phyloP scores from a whole-genome alignment of 2,888 invertebrate genomes.

The Eristalinus aeneus region DNA sequence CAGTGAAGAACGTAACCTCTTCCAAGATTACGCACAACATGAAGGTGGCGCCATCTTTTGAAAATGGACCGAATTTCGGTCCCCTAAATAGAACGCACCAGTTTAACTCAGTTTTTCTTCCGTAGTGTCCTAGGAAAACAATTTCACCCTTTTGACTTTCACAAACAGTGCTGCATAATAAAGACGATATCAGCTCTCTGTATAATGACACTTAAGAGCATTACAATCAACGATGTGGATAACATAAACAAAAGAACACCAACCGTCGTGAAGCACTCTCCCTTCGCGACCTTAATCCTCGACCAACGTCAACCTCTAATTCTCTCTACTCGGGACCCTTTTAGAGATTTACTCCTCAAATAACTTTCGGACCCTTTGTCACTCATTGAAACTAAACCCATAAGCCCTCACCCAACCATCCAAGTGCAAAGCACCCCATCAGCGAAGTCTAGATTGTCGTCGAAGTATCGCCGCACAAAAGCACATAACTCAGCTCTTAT shows the following conservation, averaged over 20 bases:
- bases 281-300: background rate
- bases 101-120: no score
- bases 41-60: no score
- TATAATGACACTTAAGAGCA: background rate
- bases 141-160: background rate
- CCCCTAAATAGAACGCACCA: no score
- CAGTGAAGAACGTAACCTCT: no score
- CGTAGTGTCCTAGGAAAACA: background rate
- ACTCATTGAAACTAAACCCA: background rate
- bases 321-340: background rate
- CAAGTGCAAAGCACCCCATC: background rate
- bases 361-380: background rate
- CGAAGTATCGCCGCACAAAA: background rate
- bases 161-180: background rate
- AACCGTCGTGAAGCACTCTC: background rate
- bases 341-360: background rate
- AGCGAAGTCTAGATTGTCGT: background rate
- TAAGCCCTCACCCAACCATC: background rate
- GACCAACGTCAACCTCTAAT: background rate
- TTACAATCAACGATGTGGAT: background rate
- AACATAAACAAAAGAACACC: background rate
- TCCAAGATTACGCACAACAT: no score
- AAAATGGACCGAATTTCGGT: no score
- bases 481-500: conserved; percentile 17
- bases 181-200: background rate